Base-by-base conservation (phyloP, 1,140 invertebrate genomes). In the Eriosoma lanigerum region DNA sequence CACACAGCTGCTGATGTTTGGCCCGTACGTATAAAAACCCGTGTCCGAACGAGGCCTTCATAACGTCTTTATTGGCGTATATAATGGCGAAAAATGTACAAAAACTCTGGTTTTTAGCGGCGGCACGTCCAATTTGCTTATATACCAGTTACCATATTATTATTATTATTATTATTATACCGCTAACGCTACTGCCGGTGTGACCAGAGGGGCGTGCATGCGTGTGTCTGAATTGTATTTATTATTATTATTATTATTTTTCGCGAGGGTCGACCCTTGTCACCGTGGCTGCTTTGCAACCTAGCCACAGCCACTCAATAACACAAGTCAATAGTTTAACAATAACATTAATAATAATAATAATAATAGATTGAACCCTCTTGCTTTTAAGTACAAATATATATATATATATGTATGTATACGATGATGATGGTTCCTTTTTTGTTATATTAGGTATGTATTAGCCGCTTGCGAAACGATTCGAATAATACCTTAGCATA, bases 271-370 rank as follows among this genome's bases (percentile, higher is more conserved):
- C 70, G 70, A 75, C 50, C 70, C 70, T 75, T 38, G 70, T 56
- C 50, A 54, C 50, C 52, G 17, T 4, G 24, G 46, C 26, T 29
- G 46, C 46, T 21, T 44, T 19, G 21, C 32, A 9, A 19, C 68
- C 46, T n/a, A 75, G 50, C 70, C 70, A 38, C 70, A 75, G 29
- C 70, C 70, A 75, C 70, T 75, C 70, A 75, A 75, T 75, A 75
- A 75, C 70, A 56, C 70, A 38, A 75, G 70, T 75, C 70, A 75
- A 75, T 56, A 75, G 70, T 75, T 56, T 54, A 75, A 75, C 70
- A 75, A 75, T 56, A 56, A 75, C 29, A 75, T 54, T 73, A 72
- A 72, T 72, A 73, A 73, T 54, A 73, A 72, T 50, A 72, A 68
- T 68, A 68, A 64, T 13, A 8, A 73, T 73, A 73, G 58, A 62